Evolutionary conservation across 2,888 invertebrate genomes (phyloP).

Genomic region (Exephanes ischioxanthus): DNA sequence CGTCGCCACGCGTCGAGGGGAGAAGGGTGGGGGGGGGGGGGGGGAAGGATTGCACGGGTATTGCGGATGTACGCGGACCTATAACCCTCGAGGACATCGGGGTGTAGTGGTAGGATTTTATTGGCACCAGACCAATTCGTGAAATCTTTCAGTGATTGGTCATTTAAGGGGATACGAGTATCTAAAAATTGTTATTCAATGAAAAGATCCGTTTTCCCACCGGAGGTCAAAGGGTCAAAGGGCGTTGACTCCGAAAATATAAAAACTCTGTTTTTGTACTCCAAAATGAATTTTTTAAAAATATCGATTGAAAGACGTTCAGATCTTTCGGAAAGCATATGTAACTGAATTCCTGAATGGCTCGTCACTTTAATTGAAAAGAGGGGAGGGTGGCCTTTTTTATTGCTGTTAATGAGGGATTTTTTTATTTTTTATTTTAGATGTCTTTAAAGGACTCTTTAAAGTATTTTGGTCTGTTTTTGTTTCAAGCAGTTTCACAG

Average conservation of each 20-base stretch:
- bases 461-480: neutral
- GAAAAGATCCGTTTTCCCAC: neutral
- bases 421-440: neutral
- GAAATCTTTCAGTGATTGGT: slow-evolving; percentile 21
- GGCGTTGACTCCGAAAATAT: neutral
- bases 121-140: neutral
- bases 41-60: neutral
- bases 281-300: neutral
- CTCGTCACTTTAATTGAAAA: neutral
- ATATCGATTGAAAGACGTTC: neutral
- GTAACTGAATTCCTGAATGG: neutral
- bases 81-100: neutral
- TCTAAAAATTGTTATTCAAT: neutral
- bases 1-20: slow-evolving; percentile 2
- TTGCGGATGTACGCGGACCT: slow-evolving; percentile 12
- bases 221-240: neutral
- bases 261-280: neutral
- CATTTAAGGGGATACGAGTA: slow-evolving; percentile 5
- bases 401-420: neutral
- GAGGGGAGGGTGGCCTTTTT: neutral
- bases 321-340: neutral
- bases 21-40: neutral
- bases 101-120: slow-evolving; percentile 3
- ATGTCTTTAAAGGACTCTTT: neutral
- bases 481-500: neutral